Evolutionary conservation across 2,113 vertebrate genomes (phyloP).

Genomic region (Eudorcas thomsonii): DNA sequence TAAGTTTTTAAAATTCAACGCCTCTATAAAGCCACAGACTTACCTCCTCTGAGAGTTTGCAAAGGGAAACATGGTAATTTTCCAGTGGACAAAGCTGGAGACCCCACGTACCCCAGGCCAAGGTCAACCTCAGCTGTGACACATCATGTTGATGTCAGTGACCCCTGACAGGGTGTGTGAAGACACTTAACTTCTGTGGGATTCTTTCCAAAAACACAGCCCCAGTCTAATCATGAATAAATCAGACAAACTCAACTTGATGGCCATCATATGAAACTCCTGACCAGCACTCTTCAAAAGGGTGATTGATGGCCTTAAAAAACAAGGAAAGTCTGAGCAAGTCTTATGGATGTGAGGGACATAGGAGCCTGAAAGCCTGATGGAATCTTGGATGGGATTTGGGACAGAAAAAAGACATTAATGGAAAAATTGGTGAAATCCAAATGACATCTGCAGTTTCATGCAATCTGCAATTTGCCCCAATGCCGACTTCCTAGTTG

Average conservation of each 20-base stretch:
- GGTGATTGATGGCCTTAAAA: not conserved
- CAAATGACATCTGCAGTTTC: not conserved
- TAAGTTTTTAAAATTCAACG: rapidly evolving
- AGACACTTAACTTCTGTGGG: not conserved
- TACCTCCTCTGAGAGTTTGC: too few species aligned
- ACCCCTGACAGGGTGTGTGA: not conserved
- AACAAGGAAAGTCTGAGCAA: not conserved
- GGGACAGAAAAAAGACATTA: not conserved
- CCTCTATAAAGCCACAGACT: not conserved
- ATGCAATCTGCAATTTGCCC: not conserved
- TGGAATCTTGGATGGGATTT: not conserved
- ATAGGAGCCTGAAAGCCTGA: not conserved
- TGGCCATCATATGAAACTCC: not conserved
- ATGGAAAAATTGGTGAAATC: not conserved
- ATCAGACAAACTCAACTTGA: not conserved
- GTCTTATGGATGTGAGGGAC: not conserved
- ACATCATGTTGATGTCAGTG: not conserved
- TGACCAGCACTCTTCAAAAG: not conserved
- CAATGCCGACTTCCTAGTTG: not conserved
- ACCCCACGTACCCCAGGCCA: not conserved
- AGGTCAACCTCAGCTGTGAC: not conserved
- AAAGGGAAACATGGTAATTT: not conserved
- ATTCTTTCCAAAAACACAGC: not conserved
- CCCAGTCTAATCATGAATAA: not conserved
- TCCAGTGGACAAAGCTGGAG: not conserved